Percentiles rank a stretch among this genome's conserved stretches.
Conservation (phyloP, 2,888 invertebrate species). For the Drosophila birchii region DNA sequence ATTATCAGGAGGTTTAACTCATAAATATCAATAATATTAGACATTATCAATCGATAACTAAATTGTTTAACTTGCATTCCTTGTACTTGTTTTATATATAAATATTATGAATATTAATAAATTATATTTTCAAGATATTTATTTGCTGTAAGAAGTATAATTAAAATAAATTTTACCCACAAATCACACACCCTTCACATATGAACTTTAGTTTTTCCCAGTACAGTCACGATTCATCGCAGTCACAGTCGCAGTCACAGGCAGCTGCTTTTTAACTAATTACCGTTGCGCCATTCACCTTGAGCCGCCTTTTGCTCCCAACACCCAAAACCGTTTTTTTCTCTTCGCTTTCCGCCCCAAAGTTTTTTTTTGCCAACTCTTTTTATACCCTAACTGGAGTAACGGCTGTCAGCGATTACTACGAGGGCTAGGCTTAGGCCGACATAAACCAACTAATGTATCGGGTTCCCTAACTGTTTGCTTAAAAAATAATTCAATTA, state of each 20-base stretch:
- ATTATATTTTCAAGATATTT: not conserved
- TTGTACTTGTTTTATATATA: too few species aligned
- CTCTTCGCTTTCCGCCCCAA: not conserved
- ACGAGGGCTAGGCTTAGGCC: not conserved
- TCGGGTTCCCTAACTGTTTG: not conserved
- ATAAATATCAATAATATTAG: not conserved
- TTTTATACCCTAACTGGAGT: conserved; percentile 14
- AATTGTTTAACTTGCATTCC: too few species aligned
- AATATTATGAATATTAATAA: not conserved
- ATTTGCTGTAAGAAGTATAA: not conserved
- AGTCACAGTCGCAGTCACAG: conserved; percentile 37
- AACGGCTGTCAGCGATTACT: not conserved
- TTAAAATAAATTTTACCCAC: not conserved
- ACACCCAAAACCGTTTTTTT: conserved; percentile 59
- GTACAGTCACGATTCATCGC: conserved; percentile 43
- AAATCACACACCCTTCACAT: not conserved
- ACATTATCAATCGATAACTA: not conserved
- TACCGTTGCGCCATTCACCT: conserved; percentile 75
- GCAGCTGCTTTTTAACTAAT: conserved; percentile 70
- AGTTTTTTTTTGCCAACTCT: conserved; percentile 18
- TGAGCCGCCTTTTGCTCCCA: conserved; percentile 67
- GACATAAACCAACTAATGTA: not conserved
- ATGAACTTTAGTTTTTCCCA: not conserved
- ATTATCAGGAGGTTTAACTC: not conserved
- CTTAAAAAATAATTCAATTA: not conserved